Evolutionary conservation across 2,113 vertebrate species (phyloP).

Genomic region (Cynocephalus volans): DNA sequence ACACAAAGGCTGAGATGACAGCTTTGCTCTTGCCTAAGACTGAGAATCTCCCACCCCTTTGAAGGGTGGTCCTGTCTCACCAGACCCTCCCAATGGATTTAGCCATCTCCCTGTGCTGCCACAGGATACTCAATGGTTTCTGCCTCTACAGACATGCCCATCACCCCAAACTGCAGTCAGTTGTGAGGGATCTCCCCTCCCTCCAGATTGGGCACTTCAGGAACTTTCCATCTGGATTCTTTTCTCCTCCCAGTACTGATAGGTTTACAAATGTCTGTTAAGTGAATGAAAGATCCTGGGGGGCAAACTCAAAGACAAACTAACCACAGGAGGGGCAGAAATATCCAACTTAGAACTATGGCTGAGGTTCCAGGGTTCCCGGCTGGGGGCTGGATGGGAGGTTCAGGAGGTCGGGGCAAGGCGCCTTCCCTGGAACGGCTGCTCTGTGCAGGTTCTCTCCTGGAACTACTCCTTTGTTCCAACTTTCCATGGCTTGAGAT

Average conservation of each 20-base stretch:
- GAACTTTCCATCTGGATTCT: neutral
- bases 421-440: neutral
- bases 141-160: neutral
- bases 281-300: neutral
- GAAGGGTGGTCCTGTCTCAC: neutral
- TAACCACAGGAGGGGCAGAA: neutral
- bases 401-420: neutral
- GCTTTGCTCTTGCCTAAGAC: neutral
- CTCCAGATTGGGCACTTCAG: neutral
- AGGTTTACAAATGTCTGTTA: neutral
- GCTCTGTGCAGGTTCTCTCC: neutral
- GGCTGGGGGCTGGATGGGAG: neutral
- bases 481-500: constrained; percentile 43
- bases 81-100: neutral
- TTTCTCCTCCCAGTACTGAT: neutral
- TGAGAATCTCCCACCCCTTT: neutral
- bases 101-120: neutral
- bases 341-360: neutral
- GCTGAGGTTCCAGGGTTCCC: neutral
- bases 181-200: neutral
- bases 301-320: neutral
- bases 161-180: neutral
- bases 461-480: neutral
- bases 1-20: constrained; percentile 19
- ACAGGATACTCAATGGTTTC: neutral